phyloP scores from a whole-genome alignment of 2,113 vertebrate genomes.

The Guaruba guarouba region DNA sequence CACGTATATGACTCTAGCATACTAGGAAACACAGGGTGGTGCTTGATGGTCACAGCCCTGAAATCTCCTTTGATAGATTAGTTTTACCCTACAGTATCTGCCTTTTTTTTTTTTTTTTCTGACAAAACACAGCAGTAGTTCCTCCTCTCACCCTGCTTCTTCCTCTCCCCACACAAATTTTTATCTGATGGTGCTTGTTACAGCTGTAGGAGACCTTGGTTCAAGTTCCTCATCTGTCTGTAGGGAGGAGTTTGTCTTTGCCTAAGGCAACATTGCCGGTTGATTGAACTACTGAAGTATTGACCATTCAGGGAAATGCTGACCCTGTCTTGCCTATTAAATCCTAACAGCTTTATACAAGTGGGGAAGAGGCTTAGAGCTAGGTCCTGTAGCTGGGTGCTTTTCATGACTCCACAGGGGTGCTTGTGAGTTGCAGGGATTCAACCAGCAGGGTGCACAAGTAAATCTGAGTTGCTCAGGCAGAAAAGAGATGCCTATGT shows the following conservation, averaged over 20 bases:
- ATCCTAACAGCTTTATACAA: not conserved
- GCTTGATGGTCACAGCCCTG: not conserved
- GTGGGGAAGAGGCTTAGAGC: not conserved
- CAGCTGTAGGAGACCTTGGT: not conserved
- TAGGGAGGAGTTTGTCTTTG: not conserved
- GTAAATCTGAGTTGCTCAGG: not conserved
- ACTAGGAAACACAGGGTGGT: not conserved
- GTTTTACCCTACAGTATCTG: not conserved
- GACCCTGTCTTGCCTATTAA: not conserved
- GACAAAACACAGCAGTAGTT: not conserved
- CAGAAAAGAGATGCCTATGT: not conserved
- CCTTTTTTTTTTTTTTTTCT: not conserved
- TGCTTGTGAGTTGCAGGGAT: not conserved
- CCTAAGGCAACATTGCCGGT: not conserved
- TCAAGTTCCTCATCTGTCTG: not conserved
- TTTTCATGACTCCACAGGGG: not conserved
- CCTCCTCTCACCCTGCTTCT: not conserved
- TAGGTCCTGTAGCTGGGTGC: rapidly evolving
- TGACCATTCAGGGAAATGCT: not conserved
- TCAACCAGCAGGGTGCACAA: not conserved
- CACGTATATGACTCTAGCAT: not conserved
- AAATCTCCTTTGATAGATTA: not conserved
- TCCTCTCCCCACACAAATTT: not conserved
- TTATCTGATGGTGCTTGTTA: not conserved
- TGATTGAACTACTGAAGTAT: not conserved